These are phyloP conservation scores for Dermatemys mawii DNA, from an alignment of 2,113 vertebrate species.

Conservation along the genomic window DNA sequence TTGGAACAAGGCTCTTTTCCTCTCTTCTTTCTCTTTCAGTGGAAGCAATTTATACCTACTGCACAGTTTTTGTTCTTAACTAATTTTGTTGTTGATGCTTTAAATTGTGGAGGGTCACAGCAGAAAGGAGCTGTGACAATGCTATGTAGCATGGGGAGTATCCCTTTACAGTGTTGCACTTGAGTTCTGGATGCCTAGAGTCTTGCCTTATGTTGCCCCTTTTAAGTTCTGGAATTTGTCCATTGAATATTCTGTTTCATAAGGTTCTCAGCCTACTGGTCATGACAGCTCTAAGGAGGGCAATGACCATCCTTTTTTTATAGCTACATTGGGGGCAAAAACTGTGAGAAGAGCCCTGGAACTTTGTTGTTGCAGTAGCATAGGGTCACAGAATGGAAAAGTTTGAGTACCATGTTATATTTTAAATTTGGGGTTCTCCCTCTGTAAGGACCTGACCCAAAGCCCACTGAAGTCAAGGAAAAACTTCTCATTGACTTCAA, in stretches of 20 bases:
- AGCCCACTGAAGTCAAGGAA: neutral
- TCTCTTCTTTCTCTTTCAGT: conserved; percentile 7
- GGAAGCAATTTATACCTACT: neutral
- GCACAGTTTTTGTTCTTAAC: neutral
- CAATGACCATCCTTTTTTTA: neutral
- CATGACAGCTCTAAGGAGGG: neutral
- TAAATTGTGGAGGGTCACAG: neutral
- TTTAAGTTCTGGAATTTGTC: neutral
- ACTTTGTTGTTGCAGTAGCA: accelerated
- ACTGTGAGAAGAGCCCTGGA: neutral
- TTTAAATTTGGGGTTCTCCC: neutral
- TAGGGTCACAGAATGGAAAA: neutral
- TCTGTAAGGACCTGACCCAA: neutral
- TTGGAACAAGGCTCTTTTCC: conserved; percentile 57
- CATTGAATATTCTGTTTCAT: accelerated
- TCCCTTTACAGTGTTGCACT: accelerated
- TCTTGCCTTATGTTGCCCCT: neutral
- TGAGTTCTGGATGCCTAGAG: neutral
- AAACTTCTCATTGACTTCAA: neutral
- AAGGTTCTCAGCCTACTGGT: neutral
- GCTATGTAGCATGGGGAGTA: neutral
- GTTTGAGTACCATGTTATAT: neutral
- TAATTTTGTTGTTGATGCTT: neutral
- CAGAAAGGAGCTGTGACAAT: neutral
- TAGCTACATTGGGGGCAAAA: neutral